These are phyloP conservation scores for Drepana arcuata DNA, from an alignment of 1,140 invertebrate species.

Conservation along the genomic window DNA sequence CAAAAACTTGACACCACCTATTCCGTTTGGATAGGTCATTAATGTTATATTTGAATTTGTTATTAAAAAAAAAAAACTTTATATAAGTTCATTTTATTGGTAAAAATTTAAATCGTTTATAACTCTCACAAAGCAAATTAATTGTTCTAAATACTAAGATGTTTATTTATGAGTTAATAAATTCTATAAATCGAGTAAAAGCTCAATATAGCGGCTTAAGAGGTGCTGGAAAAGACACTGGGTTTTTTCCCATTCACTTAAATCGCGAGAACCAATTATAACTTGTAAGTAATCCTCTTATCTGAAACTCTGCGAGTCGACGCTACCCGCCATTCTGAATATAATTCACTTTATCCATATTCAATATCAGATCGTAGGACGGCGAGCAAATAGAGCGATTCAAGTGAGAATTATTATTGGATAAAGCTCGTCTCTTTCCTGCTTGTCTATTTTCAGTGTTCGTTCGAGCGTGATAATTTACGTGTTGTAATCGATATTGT, in stretches of 20 bases:
- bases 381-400: conserved; percentile 60
- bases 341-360: conserved; percentile 69
- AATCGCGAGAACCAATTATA: conserved; percentile 64
- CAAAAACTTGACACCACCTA: too few species aligned
- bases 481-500: conserved; percentile 53
- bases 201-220: too few species aligned
- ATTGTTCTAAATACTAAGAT: too few species aligned
- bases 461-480: conserved; percentile 51
- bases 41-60: too few species aligned
- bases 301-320: conserved; percentile 46
- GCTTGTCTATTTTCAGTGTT: conserved; percentile 59
- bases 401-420: conserved; percentile 68
- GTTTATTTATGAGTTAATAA: too few species aligned
- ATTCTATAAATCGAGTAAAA: too few species aligned
- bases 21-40: too few species aligned
- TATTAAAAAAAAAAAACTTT: too few species aligned
- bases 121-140: too few species aligned
- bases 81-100: too few species aligned
- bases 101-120: too few species aligned
- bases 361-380: conserved; percentile 64
- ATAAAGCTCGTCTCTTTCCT: conserved; percentile 59
- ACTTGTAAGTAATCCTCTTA: conserved; percentile 67
- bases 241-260: conserved; percentile 44
- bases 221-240: conserved; percentile 22
- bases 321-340: conserved; percentile 48